Evolutionary conservation across 2,888 invertebrate genomes (phyloP), one percentile per base, ranked within the genome.

Genomic region (Drepana falcataria): DNA sequence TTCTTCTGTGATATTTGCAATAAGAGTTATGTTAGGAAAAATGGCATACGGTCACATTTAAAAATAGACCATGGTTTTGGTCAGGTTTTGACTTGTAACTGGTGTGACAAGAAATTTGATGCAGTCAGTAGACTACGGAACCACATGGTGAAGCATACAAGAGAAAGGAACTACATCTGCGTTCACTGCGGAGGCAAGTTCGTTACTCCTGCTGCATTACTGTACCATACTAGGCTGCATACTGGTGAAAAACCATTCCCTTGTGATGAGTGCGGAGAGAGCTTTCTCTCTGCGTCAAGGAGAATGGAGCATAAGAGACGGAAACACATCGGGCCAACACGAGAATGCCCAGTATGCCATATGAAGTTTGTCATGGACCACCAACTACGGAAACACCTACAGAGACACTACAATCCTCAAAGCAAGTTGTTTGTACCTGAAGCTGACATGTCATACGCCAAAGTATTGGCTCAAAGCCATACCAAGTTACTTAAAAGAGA

Each of bases 91-190:
- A 58, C 72, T n/a, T 88, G 87, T 55, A 73, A 71, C n/a, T 87
- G 85, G 85, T 88, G 87, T 56, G 69, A 65, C 0, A 88, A 87
- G 55, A 83, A 83, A 59, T 88, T 79, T 73, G 85, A 84, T 61
- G 85, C 84, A 0, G 64, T 77, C 1, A 86, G 87, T 54, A 77
- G 74, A 60, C 59, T 90, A 6, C 85, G 70, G 34, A 78, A 75
- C 55, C 89, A 89, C 54, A 77, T 80, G 41, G 85, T 88, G 0
- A 87, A 83, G 61, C 89, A 88, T 65, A 90, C 89, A 0, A 83
- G 73, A 47, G 88, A 85, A 55, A 74, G 71, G 34, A 87, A 87
- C 40, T 88, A 81, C 48, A 69, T 74, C 9, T 90, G 89, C 69
- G 73, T 73, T 1, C 70, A 76, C 9, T 90, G 89, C 61, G 82